Evolutionary conservation across 1,140 invertebrate species (phyloP).

Genomic region (Archivesica marissinica): DNA sequence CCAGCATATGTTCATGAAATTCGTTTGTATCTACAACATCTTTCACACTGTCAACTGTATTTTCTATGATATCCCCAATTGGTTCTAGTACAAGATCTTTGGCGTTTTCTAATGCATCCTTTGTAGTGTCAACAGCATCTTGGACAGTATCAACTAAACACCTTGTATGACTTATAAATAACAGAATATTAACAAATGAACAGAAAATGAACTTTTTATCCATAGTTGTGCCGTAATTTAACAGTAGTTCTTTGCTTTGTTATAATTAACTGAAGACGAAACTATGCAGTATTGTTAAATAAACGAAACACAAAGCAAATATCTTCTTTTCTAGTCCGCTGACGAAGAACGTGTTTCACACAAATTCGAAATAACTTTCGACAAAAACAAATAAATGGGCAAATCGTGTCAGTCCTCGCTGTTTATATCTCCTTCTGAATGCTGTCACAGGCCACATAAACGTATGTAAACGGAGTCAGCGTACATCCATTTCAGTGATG

Average conservation of each 20-base stretch:
- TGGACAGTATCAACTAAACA: neutral
- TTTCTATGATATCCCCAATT: neutral
- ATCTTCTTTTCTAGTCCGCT: neutral
- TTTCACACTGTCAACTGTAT: neutral
- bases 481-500: too few species aligned
- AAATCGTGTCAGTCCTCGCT: slow-evolving; percentile 31
- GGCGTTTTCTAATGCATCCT: slow-evolving; percentile 8
- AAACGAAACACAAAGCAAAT: neutral
- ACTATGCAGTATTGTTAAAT: neutral
- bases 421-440: too few species aligned
- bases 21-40: slow-evolving; percentile 3
- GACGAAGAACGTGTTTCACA: slow-evolving; percentile 3
- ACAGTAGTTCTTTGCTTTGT: neutral
- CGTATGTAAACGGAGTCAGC: too few species aligned
- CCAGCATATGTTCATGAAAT: slow-evolving; percentile 18
- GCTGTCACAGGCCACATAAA: too few species aligned
- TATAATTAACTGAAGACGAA: neutral
- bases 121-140: neutral
- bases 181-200: neutral
- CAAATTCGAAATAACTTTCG: slow-evolving; percentile 5
- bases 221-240: neutral
- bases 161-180: neutral
- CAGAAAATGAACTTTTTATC: neutral
- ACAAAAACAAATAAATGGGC: neutral
- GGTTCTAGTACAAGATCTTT: slow-evolving; percentile 36